A percentile compares a stretch with the other conserved stretches of the same genome.
phyloP scores from a whole-genome alignment of 1,140 invertebrate genomes.

The Brachionus asplanchnoidis region DNA sequence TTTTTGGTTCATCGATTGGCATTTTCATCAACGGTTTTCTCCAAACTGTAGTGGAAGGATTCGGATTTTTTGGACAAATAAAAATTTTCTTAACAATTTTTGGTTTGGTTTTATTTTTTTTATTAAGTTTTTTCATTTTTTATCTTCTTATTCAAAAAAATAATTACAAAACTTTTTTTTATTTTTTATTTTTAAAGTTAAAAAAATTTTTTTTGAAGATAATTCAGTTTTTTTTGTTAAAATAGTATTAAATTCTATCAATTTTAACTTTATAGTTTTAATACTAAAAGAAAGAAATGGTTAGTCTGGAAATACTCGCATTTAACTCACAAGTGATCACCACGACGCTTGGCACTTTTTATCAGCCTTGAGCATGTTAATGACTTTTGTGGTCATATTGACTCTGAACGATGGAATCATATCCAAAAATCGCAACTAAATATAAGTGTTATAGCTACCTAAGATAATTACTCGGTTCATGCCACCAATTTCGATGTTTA shows the following conservation, averaged over 20 bases:
- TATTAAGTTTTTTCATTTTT: not conserved
- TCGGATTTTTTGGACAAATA: not conserved
- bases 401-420: conserved; percentile 7
- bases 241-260: not conserved
- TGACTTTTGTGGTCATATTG: conserved; percentile 65
- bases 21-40: not conserved
- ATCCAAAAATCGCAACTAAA: not conserved
- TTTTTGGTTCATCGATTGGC: conserved; percentile 1
- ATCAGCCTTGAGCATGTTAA: conserved; percentile 77
- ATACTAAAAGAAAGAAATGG: not conserved
- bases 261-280: not conserved
- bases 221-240: not conserved
- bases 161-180: not conserved
- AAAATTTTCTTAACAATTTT: not conserved
- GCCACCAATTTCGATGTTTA: not conserved
- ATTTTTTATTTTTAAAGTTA: not conserved
- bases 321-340: conserved; percentile 60
- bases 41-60: not conserved
- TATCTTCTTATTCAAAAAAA: not conserved
- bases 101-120: not conserved
- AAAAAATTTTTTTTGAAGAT: not conserved
- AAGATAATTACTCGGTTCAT: not conserved
- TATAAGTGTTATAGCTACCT: not conserved
- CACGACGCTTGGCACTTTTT: conserved; percentile 86
- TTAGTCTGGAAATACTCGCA: not conserved